Evolutionary conservation across 92 coral and sea anemone genomes (phyloP).

Genomic region (Umimayanthus kanabou): DNA sequence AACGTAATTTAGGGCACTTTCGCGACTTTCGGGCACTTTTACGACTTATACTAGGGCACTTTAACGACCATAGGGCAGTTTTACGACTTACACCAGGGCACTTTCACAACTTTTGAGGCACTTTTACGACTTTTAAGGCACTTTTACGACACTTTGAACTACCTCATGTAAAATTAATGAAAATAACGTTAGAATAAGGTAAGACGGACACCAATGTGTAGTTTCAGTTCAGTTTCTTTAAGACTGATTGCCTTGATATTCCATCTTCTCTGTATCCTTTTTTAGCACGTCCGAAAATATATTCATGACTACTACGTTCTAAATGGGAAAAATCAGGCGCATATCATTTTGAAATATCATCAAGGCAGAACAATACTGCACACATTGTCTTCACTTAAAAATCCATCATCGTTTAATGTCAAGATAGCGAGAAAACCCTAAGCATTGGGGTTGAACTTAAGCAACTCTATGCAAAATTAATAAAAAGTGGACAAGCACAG

Average conservation of each 20-base stretch:
- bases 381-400: background rate
- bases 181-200: background rate
- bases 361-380: background rate
- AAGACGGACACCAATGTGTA: background rate
- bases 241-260: too few species aligned
- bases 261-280: too few species aligned
- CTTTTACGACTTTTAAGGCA: slow-evolving; percentile 2
- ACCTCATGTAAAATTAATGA: background rate
- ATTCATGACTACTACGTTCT: background rate
- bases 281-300: too few species aligned
- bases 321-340: background rate
- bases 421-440: background rate
- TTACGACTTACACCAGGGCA: too few species aligned
- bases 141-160: slow-evolving; percentile 3
- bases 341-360: background rate
- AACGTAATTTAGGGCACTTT: too few species aligned
- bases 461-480: background rate
- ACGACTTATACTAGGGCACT: too few species aligned
- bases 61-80: too few species aligned
- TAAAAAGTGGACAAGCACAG: background rate
- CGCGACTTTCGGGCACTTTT: too few species aligned
- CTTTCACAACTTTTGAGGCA: too few species aligned
- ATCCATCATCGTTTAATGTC: background rate
- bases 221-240: background rate
- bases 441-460: background rate